Conservation (phyloP, 2,888 invertebrate genomes). For the Brachyptera risi region DNA sequence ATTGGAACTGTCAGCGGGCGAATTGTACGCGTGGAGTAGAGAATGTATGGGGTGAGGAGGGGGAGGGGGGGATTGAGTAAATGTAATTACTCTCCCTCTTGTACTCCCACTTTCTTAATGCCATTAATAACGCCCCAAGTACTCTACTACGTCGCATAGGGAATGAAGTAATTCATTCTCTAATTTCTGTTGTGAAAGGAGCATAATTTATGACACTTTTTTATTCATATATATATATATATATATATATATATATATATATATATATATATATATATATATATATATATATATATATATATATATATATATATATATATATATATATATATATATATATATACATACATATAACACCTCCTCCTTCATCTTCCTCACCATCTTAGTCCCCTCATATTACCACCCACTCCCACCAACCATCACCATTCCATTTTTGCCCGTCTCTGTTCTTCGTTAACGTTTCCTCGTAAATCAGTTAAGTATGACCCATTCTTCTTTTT, state of each 20-base stretch:
- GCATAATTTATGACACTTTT: conserved; percentile 9
- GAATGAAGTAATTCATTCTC: background rate
- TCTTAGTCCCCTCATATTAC: background rate
- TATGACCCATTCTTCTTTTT: conserved; percentile 3
- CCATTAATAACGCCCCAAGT: background rate
- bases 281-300: too few relatives aligned
- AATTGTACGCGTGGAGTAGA: too few relatives aligned
- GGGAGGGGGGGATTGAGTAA: background rate
- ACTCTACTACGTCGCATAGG: background rate
- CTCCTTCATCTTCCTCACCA: background rate
- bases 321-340: too few relatives aligned
- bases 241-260: too few relatives aligned
- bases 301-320: too few relatives aligned
- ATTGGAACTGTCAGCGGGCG: too few relatives aligned
- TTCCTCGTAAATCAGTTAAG: too few relatives aligned
- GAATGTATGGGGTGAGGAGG: background rate
- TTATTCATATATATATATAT: too few relatives aligned
- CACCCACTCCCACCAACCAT: background rate
- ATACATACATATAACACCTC: background rate
- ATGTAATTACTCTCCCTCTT: background rate
- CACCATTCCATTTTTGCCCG: background rate
- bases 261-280: background rate
- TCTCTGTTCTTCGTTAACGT: conserved; percentile 4
- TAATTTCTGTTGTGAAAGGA: conserved; percentile 9
- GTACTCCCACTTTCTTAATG: background rate